Evolutionary conservation across 2,888 invertebrate genomes (phyloP).

Genomic region (Drosophila neonasuta): DNA sequence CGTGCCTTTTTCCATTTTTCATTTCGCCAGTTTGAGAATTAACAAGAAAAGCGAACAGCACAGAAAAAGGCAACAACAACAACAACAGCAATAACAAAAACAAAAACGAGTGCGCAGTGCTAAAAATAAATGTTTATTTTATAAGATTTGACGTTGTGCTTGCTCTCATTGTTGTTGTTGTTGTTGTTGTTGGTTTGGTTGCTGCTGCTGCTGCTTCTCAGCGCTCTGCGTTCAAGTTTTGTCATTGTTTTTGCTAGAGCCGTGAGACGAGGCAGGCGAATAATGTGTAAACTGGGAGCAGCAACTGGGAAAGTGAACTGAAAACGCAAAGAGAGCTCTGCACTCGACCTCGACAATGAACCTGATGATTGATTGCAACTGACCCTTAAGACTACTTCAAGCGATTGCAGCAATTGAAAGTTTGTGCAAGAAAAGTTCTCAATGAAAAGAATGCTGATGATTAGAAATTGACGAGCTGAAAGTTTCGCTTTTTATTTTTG

Average conservation of each 20-base stretch:
- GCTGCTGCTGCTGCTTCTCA: conserved; percentile 18
- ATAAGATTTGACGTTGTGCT: conserved; percentile 54
- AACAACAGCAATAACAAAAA: conserved; percentile 27
- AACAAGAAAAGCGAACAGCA: conserved; percentile 48
- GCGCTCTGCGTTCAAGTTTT: conserved; percentile 42
- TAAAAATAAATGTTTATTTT: conserved; percentile 76
- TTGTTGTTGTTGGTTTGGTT: conserved; percentile 1
- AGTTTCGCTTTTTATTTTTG: conserved; percentile 12
- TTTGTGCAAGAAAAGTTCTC: neutral
- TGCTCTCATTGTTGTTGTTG: conserved; percentile 10
- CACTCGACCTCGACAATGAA: conserved; percentile 48
- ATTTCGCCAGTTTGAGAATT: conserved; percentile 44
- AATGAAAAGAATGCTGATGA: conserved; percentile 1
- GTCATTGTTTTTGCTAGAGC: conserved; percentile 47
- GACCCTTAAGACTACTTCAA: neutral
- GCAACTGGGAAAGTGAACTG: neutral
- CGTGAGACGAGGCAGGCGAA: conserved; percentile 1
- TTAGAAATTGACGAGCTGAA: conserved; percentile 25
- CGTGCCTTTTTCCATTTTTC: conserved; percentile 31
- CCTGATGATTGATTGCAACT: conserved; percentile 20
- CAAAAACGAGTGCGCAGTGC: conserved; percentile 39
- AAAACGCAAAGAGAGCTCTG: neutral
- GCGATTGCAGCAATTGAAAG: neutral
- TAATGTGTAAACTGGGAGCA: neutral
- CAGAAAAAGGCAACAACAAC: conserved; percentile 18